These are phyloP conservation scores for Mastigias papua DNA, from an alignment of 30 jellyfish, hydroid and myxozoan genomes.

Conservation along the genomic window DNA sequence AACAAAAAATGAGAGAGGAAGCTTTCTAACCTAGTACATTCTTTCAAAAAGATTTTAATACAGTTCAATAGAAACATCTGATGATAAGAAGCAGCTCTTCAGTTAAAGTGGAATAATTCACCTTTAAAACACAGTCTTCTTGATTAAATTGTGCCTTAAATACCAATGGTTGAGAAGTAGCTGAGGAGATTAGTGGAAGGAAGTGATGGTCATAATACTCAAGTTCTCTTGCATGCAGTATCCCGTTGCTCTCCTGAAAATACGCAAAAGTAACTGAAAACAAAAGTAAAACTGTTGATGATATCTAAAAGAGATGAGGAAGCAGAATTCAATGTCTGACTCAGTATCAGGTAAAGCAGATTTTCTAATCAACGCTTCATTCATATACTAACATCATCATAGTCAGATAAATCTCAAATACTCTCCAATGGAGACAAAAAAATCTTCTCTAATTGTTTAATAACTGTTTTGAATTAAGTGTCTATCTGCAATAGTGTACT, in stretches of 20 bases:
- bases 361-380: neutral
- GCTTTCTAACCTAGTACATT: too few relatives aligned
- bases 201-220: conserved; percentile 64
- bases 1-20: too few relatives aligned
- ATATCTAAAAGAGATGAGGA: neutral
- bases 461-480: too few relatives aligned
- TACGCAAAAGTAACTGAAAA: too few relatives aligned
- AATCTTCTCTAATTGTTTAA: too few relatives aligned
- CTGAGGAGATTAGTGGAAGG: conserved; percentile 52
- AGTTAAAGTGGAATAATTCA: too few relatives aligned
- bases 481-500: neutral
- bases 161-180: conserved; percentile 53
- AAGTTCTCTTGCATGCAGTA: conserved; percentile 49
- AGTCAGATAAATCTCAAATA: neutral
- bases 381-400: neutral
- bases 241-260: conserved; percentile 52
- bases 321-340: neutral
- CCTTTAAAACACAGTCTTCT: conserved; percentile 62
- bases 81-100: too few relatives aligned
- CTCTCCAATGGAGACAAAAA: too few relatives aligned
- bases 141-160: conserved; percentile 54
- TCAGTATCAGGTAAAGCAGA: conserved; percentile 59
- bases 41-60: too few relatives aligned
- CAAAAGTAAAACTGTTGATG: too few relatives aligned
- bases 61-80: too few relatives aligned